phyloP scores from a whole-genome alignment of 2,113 vertebrate genomes.

The Dermatemys mawii region DNA sequence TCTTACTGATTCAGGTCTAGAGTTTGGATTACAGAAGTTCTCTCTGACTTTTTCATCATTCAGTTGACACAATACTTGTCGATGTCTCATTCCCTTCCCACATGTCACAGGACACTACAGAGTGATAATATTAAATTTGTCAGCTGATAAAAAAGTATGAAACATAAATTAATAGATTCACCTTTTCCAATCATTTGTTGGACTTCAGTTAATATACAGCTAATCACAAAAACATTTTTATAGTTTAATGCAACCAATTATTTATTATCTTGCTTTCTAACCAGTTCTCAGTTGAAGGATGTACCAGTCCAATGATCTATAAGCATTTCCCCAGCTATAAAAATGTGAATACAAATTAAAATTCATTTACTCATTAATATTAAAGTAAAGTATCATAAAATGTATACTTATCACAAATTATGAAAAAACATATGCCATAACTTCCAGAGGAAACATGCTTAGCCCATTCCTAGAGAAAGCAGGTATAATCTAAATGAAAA shows the following conservation, averaged over 20 bases:
- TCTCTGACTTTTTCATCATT: slow-evolving; percentile 85
- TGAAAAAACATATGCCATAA: not conserved
- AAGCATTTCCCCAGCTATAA: not conserved
- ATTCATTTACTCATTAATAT: not conserved
- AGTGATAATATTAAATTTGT: not conserved
- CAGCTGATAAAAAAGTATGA: not conserved
- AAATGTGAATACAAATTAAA: not conserved
- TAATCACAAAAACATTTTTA: not conserved
- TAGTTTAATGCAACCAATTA: not conserved
- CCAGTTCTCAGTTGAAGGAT: not conserved
- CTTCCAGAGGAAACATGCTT: not conserved
- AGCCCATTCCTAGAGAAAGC: not conserved
- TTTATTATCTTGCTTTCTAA: not conserved
- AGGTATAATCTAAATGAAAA: not conserved
- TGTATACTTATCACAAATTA: not conserved
- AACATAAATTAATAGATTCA: not conserved
- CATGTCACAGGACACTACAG: slow-evolving; percentile 91
- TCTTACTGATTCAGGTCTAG: slow-evolving; percentile 82
- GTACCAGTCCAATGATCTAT: not conserved
- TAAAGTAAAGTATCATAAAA: not conserved
- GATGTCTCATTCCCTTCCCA: slow-evolving; percentile 88
- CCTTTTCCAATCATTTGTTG: not conserved
- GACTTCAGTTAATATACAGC: not conserved
- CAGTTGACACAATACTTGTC: slow-evolving; percentile 87
- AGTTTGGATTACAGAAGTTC: slow-evolving; percentile 83